phyloP scores from a whole-genome alignment of 2,888 invertebrate species.

The Euclidia mi region DNA sequence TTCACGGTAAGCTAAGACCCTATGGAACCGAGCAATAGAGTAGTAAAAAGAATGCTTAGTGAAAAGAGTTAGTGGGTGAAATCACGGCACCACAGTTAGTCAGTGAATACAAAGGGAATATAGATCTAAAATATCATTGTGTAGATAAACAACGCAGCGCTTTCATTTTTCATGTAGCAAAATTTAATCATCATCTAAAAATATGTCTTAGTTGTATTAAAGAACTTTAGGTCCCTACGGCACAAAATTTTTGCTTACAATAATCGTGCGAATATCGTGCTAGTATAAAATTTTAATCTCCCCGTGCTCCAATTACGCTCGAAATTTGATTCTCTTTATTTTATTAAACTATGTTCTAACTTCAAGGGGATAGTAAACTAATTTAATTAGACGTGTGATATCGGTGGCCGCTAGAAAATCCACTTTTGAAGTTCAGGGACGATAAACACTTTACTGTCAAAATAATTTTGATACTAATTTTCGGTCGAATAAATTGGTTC shows the following conservation, averaged over 20 bases:
- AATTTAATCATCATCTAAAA: no score
- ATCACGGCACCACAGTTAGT: no score
- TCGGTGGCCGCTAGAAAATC: conserved; percentile 2
- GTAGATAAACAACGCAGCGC: no score
- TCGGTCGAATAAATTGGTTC: neutral
- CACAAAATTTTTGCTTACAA: conserved; percentile 2
- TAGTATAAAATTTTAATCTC: conserved; percentile 2
- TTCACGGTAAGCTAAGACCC: no score
- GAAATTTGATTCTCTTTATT: conserved; percentile 27
- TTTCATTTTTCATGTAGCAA: no score
- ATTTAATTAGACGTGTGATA: conserved; percentile 27
- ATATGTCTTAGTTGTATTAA: no score
- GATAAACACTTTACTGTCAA: conserved; percentile 9
- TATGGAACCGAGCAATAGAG: no score
- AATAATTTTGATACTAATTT: conserved; percentile 7
- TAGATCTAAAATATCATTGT: no score
- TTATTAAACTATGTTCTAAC: conserved; percentile 31
- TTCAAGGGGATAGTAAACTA: conserved; percentile 18
- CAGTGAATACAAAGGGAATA: no score
- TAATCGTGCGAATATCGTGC: neutral
- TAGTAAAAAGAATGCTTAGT: no score
- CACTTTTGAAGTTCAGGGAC: conserved; percentile 1
- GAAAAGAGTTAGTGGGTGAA: no score
- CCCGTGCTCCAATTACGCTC: conserved; percentile 1
- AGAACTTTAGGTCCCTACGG: no score